These are phyloP conservation scores for Typhlomys cinereus DNA, from an alignment of 2,113 vertebrate genomes.

Conservation along the genomic window DNA sequence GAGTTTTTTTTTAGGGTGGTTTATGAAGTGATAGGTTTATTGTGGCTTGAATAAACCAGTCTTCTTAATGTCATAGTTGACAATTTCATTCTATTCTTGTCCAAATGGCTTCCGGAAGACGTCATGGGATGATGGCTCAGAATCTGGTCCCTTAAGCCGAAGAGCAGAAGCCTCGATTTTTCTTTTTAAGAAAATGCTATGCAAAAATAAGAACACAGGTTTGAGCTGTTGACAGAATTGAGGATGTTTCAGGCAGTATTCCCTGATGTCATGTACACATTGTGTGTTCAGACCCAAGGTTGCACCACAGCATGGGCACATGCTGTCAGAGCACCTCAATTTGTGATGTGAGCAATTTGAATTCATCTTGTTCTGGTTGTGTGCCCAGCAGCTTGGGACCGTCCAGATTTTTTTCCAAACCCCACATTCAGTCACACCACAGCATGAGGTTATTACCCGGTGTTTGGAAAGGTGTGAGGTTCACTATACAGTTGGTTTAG, in stretches of 20 bases:
- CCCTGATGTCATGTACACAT: not conserved
- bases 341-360: not conserved
- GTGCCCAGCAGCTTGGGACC: not conserved
- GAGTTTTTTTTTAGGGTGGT: no score
- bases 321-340: not conserved
- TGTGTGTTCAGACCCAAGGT: not conserved
- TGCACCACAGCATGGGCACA: not conserved
- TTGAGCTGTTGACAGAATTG: no score
- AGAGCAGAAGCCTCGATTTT: not conserved
- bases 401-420: not conserved
- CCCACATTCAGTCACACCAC: not conserved
- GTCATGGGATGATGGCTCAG: not conserved
- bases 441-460: not conserved
- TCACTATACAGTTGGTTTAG: not conserved
- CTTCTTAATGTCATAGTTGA: not conserved
- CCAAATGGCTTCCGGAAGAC: not conserved
- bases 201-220: not conserved
- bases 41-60: not conserved
- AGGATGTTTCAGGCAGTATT: not conserved
- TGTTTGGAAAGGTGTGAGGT: not conserved
- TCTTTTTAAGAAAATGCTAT: slow-evolving; percentile 16
- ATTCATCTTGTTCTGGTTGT: not conserved
- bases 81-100: not conserved
- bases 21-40: not conserved
- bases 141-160: not conserved